Evolutionary conservation across 2,797 vertebrate species (phyloP).

Genomic region (Urophycis tenuis): DNA sequence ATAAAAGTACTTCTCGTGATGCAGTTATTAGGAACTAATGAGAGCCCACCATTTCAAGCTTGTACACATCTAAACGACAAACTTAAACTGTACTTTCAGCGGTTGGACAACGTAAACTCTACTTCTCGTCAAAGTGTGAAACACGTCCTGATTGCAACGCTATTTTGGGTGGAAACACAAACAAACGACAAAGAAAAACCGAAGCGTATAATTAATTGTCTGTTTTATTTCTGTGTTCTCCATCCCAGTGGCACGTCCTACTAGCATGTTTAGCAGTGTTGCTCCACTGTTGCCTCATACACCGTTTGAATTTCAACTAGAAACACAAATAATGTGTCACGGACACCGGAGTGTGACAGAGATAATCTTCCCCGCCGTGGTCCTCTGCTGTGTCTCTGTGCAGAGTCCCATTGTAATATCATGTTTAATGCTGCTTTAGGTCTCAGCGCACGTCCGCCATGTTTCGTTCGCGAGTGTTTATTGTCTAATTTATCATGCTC

Average conservation of each 20-base stretch:
- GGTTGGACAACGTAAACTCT: neutral
- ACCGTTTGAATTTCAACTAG: constrained; percentile 39
- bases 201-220: neutral
- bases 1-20: neutral
- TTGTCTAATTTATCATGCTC: constrained; percentile 71
- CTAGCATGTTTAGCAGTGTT: neutral
- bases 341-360: constrained; percentile 40
- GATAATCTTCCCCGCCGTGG: constrained; percentile 29
- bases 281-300: constrained; percentile 14
- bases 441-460: constrained; percentile 55
- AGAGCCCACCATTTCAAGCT: neutral
- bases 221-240: constrained; percentile 16
- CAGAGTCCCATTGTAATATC: constrained; percentile 38
- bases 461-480: constrained; percentile 65
- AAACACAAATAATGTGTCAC: constrained; percentile 35
- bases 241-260: constrained; percentile 6
- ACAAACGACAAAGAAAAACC: neutral
- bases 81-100: neutral
- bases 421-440: constrained; percentile 55
- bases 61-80: neutral
- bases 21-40: neutral
- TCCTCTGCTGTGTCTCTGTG: constrained; percentile 27
- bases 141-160: neutral
- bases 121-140: neutral
- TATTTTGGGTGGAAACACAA: neutral